Evolutionary conservation across 2,888 invertebrate genomes (phyloP), one percentile per base, ranked within the genome.

Genomic region (Amiota minor): DNA sequence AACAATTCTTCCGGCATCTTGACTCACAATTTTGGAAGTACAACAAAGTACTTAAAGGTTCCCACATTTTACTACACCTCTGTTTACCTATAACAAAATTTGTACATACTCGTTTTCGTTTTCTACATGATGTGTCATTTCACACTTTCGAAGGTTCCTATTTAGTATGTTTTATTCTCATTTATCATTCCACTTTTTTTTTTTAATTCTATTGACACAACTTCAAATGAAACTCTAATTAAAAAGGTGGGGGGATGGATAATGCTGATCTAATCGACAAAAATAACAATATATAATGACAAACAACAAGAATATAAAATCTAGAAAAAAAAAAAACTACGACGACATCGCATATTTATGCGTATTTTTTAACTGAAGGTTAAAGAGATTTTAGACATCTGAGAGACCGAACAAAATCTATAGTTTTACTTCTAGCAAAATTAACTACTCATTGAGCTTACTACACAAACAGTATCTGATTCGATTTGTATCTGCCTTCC

Each of bases 181-280:
- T 35, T 35, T 35, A 35, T 35, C 35, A 35, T 35, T 35, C 35
- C 2, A 35, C 35, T 35, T 35, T 8, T 35, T 35, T 8, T 35
- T 35, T 8, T 35, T 35, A 35, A 6, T 35, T 35, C 6, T 35
- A 35, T 35, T 35, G 35, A 35, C 35, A 35, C 6, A 35, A 74
- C 56, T 45, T 23, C 23, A 62, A 45, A 16, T 62, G 45, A 62
- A 62, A 23, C 45, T 14, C 11, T 23, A 59, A 18, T n/a, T n/a
- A 53, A 53, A 16, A 59, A 11, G 16, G n/a, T 20, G 23, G 9
- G 18, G 18, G 20, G 18, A 59, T n/a, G 45, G n/a, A 62, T 62
- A 47, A 65, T 8, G 65, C 20, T 49, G 65, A 65, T 65, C 65
- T 65, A 65, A 65, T 65, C 65, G 11, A 47, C 47, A 62, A 12